Evolutionary conservation across 92 coral and sea anemone genomes (phyloP).

Genomic region (Porites divaricata): DNA sequence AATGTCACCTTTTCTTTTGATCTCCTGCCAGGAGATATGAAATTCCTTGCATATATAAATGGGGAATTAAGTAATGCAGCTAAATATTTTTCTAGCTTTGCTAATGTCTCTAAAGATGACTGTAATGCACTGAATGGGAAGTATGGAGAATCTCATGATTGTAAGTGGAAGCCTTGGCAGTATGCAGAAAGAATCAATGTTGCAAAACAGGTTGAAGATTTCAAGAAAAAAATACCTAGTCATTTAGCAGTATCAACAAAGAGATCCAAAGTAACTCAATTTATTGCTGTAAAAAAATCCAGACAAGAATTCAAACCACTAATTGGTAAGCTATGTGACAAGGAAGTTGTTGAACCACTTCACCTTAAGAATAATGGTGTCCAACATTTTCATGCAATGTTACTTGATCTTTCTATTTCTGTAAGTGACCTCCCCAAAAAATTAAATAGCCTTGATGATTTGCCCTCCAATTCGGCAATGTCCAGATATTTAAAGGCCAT

Average conservation of each 20-base stretch:
- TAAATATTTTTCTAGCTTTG: conserved; percentile 60
- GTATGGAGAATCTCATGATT: conserved; percentile 39
- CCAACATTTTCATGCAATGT: too few species aligned
- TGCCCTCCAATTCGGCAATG: too few species aligned
- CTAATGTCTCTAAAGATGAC: conserved; percentile 44
- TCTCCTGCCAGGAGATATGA: conserved; percentile 64
- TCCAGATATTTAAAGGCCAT: too few species aligned
- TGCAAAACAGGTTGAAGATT: conserved; percentile 3
- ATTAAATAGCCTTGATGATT: too few species aligned
- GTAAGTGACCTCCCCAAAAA: too few species aligned
- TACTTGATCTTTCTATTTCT: too few species aligned
- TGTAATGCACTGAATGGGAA: conserved; percentile 27
- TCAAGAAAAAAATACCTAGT: conserved; percentile 8
- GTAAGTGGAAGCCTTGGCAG: conserved; percentile 58
- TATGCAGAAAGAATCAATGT: not conserved
- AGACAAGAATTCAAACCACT: conserved; percentile 64
- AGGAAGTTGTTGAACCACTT: too few species aligned
- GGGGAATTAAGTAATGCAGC: conserved; percentile 58
- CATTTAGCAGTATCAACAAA: conserved; percentile 18
- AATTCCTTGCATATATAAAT: conserved; percentile 55
- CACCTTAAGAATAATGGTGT: too few species aligned
- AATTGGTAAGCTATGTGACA: too few species aligned
- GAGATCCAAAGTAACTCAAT: conserved; percentile 32
- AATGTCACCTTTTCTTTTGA: conserved; percentile 57
- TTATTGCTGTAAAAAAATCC: conserved; percentile 51